phyloP scores from a whole-genome alignment of 2,888 invertebrate species.

The Drosophila phalerata region DNA sequence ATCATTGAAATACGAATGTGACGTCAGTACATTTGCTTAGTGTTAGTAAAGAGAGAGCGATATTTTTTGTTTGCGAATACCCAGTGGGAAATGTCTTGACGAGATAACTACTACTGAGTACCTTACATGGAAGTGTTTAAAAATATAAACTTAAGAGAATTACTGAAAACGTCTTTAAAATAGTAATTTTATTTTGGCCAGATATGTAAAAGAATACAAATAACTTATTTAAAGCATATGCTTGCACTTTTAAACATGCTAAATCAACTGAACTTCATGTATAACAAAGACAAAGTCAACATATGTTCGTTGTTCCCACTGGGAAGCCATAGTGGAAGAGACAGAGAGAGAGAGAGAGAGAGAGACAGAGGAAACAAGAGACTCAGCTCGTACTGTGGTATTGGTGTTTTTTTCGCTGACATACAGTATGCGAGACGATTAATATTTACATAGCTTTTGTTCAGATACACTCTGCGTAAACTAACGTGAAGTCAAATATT shows the following conservation, averaged over 20 bases:
- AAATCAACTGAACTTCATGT: background rate
- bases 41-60: constrained; percentile 25
- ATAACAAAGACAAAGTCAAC: background rate
- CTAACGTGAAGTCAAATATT: constrained; percentile 39
- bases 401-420: constrained; percentile 27
- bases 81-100: constrained; percentile 18
- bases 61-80: constrained; percentile 11
- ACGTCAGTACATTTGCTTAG: constrained; percentile 23
- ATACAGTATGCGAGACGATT: constrained; percentile 34
- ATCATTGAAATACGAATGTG: constrained; percentile 15
- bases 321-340: constrained; percentile 27
- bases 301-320: constrained; percentile 16
- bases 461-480: constrained; percentile 54
- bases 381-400: constrained; percentile 24
- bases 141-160: background rate
- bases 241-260: background rate
- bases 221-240: background rate
- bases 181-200: background rate
- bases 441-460: constrained; percentile 43
- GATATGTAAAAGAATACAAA: background rate
- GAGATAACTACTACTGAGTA: background rate
- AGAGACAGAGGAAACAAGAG: constrained; percentile 35
- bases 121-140: background rate
- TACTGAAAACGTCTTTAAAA: background rate
- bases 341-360: constrained; percentile 34